Percentiles rank a stretch among this genome's conserved stretches.
Conservation (phyloP, 2,797 vertebrate species). For the Falco biarmicus region DNA sequence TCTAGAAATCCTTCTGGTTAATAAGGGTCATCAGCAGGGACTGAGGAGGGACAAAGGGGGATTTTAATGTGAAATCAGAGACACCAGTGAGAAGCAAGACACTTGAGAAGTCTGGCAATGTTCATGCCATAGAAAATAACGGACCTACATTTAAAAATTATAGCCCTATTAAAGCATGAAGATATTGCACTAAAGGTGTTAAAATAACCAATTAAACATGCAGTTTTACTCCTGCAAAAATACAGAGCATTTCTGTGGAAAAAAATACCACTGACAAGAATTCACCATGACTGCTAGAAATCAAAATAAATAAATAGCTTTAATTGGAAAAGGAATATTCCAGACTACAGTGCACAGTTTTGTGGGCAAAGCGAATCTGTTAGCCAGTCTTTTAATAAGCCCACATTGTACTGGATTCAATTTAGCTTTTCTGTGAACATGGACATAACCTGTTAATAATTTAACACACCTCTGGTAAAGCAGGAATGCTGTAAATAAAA, state of each 20-base stretch:
- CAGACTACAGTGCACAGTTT: constrained; percentile 38
- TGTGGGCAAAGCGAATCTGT: constrained; percentile 42
- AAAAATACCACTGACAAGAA: constrained; percentile 37
- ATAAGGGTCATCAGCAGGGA: constrained; percentile 12
- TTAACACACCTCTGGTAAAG: constrained; percentile 49
- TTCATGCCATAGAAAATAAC: constrained; percentile 30
- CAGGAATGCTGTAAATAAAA: constrained; percentile 38
- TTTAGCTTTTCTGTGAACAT: constrained; percentile 53
- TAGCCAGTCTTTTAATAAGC: constrained; percentile 59
- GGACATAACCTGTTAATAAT: constrained; percentile 67
- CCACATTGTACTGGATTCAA: constrained; percentile 27
- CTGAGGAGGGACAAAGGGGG: constrained; percentile 12
- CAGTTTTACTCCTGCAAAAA: constrained; percentile 51
- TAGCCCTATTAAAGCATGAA: background rate
- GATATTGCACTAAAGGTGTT: constrained; percentile 59
- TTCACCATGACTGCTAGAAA: constrained; percentile 17
- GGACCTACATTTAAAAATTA: constrained; percentile 29
- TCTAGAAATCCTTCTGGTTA: constrained; percentile 34
- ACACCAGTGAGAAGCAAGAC: constrained; percentile 28
- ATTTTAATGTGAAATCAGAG: constrained; percentile 53
- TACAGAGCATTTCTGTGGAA: constrained; percentile 29
- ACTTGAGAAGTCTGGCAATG: constrained; percentile 21
- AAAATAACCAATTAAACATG: constrained; percentile 65
- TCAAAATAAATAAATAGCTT: constrained; percentile 69
- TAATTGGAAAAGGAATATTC: constrained; percentile 59